These are phyloP conservation scores for Arge pagana DNA, from an alignment of 2,888 invertebrate genomes.

Conservation along the genomic window DNA sequence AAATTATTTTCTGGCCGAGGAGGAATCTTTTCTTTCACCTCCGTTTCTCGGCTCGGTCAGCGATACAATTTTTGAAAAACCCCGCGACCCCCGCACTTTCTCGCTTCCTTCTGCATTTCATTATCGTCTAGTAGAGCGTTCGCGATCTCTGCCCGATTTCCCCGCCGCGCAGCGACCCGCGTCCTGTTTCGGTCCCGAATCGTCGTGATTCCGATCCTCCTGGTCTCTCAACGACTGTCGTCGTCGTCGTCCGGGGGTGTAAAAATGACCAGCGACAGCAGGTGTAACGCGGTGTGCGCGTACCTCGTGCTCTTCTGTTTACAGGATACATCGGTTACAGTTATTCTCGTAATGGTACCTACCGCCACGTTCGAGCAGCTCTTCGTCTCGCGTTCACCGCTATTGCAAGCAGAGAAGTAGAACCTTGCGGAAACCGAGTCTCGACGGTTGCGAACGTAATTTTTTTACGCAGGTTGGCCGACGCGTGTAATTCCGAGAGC, in stretches of 20 bases:
- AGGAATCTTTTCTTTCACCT: no score
- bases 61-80: constrained; percentile 32
- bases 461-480: constrained; percentile 1
- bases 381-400: constrained; percentile 5
- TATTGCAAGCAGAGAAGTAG: constrained; percentile 10
- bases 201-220: not conserved
- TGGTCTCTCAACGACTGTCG: not conserved
- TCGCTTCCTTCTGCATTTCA: not conserved
- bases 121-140: no score
- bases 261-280: no score
- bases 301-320: no score
- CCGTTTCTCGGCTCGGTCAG: constrained; percentile 25
- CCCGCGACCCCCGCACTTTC: constrained; percentile 20
- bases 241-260: no score
- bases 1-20: no score
- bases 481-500: not conserved
- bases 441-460: constrained; percentile 12
- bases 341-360: constrained; percentile 47
- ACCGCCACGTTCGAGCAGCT: constrained; percentile 38
- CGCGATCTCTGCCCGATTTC: constrained; percentile 21
- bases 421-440: constrained; percentile 12
- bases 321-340: no score
- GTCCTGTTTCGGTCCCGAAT: no score
- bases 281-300: no score
- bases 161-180: constrained; percentile 29